Evolutionary conservation across 2,888 invertebrate species (phyloP).

Genomic region (Noctua pronuba): DNA sequence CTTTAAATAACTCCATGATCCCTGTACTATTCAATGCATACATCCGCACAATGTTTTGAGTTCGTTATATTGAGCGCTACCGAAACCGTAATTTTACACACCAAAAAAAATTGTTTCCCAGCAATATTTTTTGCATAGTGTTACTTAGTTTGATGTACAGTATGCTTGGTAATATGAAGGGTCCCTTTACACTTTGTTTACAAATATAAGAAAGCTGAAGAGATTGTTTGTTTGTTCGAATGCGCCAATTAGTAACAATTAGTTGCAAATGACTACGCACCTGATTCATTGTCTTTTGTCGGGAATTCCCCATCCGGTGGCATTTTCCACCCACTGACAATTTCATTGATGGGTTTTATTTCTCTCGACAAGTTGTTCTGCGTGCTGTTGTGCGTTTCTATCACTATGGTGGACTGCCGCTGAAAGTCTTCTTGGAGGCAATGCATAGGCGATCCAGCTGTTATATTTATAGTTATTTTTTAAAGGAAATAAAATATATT

Average conservation of each 20-base stretch:
- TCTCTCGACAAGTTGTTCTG: slow-evolving; percentile 13
- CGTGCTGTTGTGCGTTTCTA: slow-evolving; percentile 7
- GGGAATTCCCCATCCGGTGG: slow-evolving; percentile 68
- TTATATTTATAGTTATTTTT: neutral
- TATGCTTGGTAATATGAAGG: neutral
- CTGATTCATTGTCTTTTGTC: slow-evolving; percentile 73
- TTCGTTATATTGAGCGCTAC: no score
- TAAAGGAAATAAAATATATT: neutral
- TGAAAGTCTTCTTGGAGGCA: slow-evolving; percentile 14
- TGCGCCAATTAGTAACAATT: neutral
- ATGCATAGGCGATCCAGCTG: slow-evolving; percentile 1
- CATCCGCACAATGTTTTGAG: no score
- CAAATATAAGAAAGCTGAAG: neutral
- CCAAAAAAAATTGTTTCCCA: no score
- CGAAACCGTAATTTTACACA: no score
- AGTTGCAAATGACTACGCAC: slow-evolving; percentile 53
- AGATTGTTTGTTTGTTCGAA: neutral
- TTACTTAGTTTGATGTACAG: neutral
- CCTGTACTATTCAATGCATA: no score
- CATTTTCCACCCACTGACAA: slow-evolving; percentile 66
- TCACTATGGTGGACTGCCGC: slow-evolving; percentile 20
- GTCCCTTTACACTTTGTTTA: neutral
- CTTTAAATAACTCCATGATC: no score
- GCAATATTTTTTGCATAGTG: neutral
- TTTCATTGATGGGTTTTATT: slow-evolving; percentile 67